Evolutionary conservation across 2,113 vertebrate genomes (phyloP), one percentile per base, ranked within the genome.

Genomic region (Speoplatyrhinus poulsoni): DNA sequence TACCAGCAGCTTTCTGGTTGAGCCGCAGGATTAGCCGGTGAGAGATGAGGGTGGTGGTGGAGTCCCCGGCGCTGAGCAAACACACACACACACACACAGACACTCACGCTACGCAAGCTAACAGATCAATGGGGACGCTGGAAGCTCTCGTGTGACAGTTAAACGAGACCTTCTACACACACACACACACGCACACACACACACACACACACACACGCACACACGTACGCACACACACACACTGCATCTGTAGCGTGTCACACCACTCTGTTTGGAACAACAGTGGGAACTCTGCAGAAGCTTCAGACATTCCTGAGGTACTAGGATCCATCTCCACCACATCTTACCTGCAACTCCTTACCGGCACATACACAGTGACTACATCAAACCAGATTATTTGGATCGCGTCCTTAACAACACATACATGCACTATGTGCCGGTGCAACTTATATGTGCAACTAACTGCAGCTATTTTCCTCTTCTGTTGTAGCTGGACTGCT

Each of bases 71-170:
- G 49, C 10, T 15, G 49, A 52, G 9, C 12, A 62, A 13, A 74
- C 12, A 53, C 6, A 50, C 10, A n/a, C 15, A 16, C 48, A 53
- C 67, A 62, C 59, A 41, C 32, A 49, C 60, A 26, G 8, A 0
- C 32, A 50, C 58, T 60, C 59, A 69, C 76, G 61, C 36, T 61
- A 32, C 26, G 46, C 67, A 71, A 55, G 60, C 69, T 70, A 70
- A 54, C 60, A 9, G 79, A 69, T 91, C 85, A 87, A 73, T 79
- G 66, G 73, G 46, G 49, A 52, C 66, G 67, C 86, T 82, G 73
- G 83, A 82, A 83, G 58, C 77, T 82, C 75, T 82, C 72, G 59
- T 82, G 85, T 73, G 73, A 70, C 79, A 80, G 74, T 80, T 75
- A 82, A 72, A 79, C 75, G 67, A 76, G 15, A 70, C 62, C 70